A percentile compares a stretch with the other conserved stretches of the same genome.
These are phyloP conservation scores for Apeltes quadracus DNA, from an alignment of 2,113 vertebrate species.

Conservation along the genomic window DNA sequence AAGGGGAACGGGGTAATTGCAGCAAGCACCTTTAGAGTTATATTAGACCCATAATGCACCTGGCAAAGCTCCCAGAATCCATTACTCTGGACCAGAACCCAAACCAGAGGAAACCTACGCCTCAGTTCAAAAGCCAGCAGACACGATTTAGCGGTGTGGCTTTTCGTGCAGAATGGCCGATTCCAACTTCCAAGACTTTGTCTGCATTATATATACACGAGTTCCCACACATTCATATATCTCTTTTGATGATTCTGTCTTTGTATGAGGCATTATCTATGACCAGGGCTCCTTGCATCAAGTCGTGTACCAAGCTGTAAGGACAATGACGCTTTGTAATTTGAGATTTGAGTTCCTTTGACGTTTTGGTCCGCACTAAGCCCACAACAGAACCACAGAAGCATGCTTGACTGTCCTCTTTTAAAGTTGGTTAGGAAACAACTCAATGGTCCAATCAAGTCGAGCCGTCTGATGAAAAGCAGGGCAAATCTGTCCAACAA, in stretches of 20 bases:
- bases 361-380: neutral
- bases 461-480: neutral
- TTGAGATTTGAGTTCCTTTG: neutral
- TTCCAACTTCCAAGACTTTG: constrained; percentile 1
- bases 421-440: constrained; percentile 1
- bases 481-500: constrained; percentile 5
- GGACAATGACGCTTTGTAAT: neutral
- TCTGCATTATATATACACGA: neutral
- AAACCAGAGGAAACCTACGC: neutral
- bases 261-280: neutral
- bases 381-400: neutral
- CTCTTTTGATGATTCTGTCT: neutral
- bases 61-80: constrained; percentile 76
- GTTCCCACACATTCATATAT: neutral
- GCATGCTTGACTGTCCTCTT: neutral
- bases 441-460: constrained; percentile 2
- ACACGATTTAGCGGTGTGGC: neutral
- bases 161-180: neutral
- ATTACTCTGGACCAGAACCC: constrained; percentile 47
- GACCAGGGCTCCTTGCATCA: neutral
- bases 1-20: constrained; percentile 50
- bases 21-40: constrained; percentile 66
- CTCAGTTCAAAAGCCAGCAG: constrained; percentile 8
- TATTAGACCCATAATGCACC: constrained; percentile 68
- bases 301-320: neutral